phyloP scores from a whole-genome alignment of 37 sponge, comb jelly and placozoan species.

The Crambe crambe region DNA sequence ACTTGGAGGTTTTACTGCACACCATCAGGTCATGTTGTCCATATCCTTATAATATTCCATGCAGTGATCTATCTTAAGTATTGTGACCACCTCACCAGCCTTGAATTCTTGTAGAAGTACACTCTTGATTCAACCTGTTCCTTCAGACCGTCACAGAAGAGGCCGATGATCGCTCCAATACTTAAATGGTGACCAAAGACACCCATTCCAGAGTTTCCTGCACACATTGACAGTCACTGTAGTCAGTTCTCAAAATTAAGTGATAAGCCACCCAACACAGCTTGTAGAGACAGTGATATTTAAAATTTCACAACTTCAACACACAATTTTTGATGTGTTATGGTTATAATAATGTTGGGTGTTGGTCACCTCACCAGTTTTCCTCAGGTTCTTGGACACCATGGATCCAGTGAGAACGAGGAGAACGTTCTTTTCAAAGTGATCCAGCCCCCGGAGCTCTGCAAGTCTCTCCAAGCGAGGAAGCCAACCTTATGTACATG shows the following conservation, averaged over 20 bases:
- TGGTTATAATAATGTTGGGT: too few species aligned
- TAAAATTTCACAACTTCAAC: too few species aligned
- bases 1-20: too few species aligned
- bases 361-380: conserved; percentile 20
- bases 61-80: too few species aligned
- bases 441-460: conserved; percentile 38
- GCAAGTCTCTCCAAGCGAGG: conserved; percentile 73
- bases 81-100: too few species aligned
- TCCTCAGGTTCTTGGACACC: conserved; percentile 67
- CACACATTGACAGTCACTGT: not conserved
- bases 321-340: too few species aligned
- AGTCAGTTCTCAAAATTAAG: too few species aligned
- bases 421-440: conserved; percentile 73
- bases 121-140: conserved; percentile 66
- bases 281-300: not conserved
- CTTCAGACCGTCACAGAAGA: conserved; percentile 61
- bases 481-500: conserved; percentile 34
- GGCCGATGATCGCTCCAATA: conserved; percentile 60
- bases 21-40: too few species aligned
- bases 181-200: conserved; percentile 35
- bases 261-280: too few species aligned
- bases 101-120: conserved; percentile 73
- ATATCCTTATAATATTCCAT: too few species aligned
- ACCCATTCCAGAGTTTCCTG: conserved; percentile 19
- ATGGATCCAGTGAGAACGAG: conserved; percentile 65